Percentiles rank a stretch among this genome's conserved stretches.
Evolutionary conservation across 2,888 invertebrate genomes (phyloP).

Genomic region (Salpingus planirostris): DNA sequence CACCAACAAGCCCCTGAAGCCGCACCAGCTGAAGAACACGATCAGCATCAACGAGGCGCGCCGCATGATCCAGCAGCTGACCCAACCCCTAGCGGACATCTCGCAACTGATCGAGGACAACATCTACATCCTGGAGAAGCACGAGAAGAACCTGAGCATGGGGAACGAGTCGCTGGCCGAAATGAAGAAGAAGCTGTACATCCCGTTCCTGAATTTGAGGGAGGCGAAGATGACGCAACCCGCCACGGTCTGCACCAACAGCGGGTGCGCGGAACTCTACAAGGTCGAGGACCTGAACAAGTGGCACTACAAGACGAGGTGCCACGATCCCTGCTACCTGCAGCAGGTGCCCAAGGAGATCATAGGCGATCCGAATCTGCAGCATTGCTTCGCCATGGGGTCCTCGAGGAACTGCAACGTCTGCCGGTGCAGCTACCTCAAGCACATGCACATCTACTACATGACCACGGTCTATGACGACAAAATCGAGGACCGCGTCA

Average conservation of each 20-base stretch:
- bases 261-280: constrained; percentile 23
- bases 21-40: constrained; percentile 31
- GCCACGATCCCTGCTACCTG: constrained; percentile 33
- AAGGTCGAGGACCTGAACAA: constrained; percentile 20
- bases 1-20: constrained; percentile 15
- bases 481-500: constrained; percentile 22
- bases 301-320: constrained; percentile 29
- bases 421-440: constrained; percentile 27
- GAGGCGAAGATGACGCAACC: constrained; percentile 25
- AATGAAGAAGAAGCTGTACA: constrained; percentile 26
- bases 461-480: constrained; percentile 24
- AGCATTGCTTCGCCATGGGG: constrained; percentile 27
- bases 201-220: constrained; percentile 27
- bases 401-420: constrained; percentile 19
- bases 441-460: constrained; percentile 35
- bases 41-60: constrained; percentile 33
- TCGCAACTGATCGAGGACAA: constrained; percentile 31
- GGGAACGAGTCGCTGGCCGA: constrained; percentile 22
- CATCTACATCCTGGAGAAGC: constrained; percentile 24
- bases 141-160: constrained; percentile 17
- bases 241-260: constrained; percentile 27
- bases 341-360: constrained; percentile 28
- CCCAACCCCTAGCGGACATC: constrained; percentile 34
- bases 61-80: constrained; percentile 28
- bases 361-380: constrained; percentile 28